phyloP scores from a whole-genome alignment of 2,797 vertebrate species.

The Geotria australis region DNA sequence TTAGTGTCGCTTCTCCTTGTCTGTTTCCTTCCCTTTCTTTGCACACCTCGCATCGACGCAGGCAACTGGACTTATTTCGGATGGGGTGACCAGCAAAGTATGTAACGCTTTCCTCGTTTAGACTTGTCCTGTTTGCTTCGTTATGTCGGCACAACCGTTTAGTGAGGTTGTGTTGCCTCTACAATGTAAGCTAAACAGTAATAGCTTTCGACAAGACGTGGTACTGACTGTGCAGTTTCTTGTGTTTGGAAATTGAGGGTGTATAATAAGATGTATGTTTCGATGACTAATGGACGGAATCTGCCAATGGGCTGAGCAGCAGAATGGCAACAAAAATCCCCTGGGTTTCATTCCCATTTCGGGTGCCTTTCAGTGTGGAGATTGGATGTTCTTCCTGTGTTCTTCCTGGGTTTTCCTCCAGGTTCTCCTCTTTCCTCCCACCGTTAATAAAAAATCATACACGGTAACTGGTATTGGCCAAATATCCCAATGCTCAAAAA shows the following conservation, averaged over 20 bases:
- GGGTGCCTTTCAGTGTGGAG: no score
- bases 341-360: no score
- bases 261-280: background rate
- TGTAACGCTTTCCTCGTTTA: constrained; percentile 21
- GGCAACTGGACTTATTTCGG: constrained; percentile 88
- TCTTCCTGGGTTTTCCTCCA: no score
- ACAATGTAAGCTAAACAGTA: background rate
- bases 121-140: background rate
- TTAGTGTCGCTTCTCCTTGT: background rate
- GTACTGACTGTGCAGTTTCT: background rate
- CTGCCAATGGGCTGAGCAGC: no score
- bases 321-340: no score
- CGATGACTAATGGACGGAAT: no score
- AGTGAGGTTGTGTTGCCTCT: background rate
- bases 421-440: no score
- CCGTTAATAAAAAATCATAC: no score
- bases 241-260: background rate
- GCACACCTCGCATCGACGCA: constrained; percentile 33
- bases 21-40: constrained; percentile 9
- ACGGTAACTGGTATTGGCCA: no score
- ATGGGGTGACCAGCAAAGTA: constrained; percentile 82
- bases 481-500: no score
- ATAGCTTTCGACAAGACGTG: background rate
- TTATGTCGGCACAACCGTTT: background rate
- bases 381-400: no score